These are phyloP conservation scores for Didymodactylos carnosus DNA, from an alignment of 2,888 invertebrate genomes.

Conservation along the genomic window DNA sequence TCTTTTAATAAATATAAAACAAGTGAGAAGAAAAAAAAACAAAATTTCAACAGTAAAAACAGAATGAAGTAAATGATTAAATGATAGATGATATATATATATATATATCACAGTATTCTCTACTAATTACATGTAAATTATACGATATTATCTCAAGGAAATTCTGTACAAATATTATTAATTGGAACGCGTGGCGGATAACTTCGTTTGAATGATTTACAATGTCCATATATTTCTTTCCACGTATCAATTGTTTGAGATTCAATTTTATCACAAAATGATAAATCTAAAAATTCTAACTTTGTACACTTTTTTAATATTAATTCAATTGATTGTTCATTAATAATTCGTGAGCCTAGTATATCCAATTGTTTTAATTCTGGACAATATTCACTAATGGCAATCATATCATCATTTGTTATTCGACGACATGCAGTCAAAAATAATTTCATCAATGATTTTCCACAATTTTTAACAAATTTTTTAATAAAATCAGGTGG, in stretches of 20 bases:
- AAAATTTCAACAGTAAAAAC: too few relatives aligned
- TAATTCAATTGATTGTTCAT: background rate
- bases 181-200: background rate
- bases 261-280: background rate
- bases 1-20: too few relatives aligned
- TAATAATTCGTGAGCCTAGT: background rate
- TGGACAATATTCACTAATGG: background rate
- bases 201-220: background rate
- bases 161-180: background rate
- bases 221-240: background rate
- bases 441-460: background rate
- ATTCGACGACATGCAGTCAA: background rate
- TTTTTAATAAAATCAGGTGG: background rate
- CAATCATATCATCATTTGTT: background rate
- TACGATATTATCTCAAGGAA: background rate
- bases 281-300: background rate
- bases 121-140: background rate
- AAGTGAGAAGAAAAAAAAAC: too few relatives aligned
- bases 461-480: background rate
- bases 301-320: background rate
- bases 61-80: too few relatives aligned
- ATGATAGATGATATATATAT: too few relatives aligned
- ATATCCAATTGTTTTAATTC: background rate
- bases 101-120: too few relatives aligned
- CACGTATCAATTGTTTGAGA: background rate